phyloP scores from a whole-genome alignment of 2,888 invertebrate species.

The Pecten maximus region DNA sequence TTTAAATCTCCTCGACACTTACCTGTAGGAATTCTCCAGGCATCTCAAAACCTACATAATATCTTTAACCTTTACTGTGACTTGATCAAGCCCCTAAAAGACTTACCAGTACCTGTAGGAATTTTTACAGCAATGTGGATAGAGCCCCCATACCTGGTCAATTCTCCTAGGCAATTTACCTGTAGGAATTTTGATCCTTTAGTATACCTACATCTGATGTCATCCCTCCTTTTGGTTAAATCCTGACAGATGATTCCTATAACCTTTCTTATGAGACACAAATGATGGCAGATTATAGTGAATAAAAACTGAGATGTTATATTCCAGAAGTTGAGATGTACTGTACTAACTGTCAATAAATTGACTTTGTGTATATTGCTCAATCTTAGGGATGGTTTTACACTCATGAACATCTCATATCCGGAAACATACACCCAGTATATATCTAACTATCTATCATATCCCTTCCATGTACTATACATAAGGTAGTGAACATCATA shows the following conservation, averaged over 20 bases:
- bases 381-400: not conserved
- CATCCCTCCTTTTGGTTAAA: not conserved
- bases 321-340: not conserved
- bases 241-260: not conserved
- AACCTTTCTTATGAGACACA: not conserved
- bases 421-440: not conserved
- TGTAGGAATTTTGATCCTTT: no score
- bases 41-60: not conserved
- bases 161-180: no score
- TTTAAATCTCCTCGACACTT: not conserved
- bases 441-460: not conserved
- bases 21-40: not conserved
- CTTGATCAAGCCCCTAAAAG: no score
- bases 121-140: no score
- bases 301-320: not conserved
- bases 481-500: not conserved
- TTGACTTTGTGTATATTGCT: not conserved
- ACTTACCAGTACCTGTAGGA: no score
- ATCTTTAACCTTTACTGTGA: no score
- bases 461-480: not conserved
- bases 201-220: not conserved
- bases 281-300: not conserved
- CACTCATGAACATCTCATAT: not conserved
- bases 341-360: not conserved
- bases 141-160: no score